Base-by-base conservation (phyloP, 2,888 invertebrate species). In the Pomacea canaliculata region DNA sequence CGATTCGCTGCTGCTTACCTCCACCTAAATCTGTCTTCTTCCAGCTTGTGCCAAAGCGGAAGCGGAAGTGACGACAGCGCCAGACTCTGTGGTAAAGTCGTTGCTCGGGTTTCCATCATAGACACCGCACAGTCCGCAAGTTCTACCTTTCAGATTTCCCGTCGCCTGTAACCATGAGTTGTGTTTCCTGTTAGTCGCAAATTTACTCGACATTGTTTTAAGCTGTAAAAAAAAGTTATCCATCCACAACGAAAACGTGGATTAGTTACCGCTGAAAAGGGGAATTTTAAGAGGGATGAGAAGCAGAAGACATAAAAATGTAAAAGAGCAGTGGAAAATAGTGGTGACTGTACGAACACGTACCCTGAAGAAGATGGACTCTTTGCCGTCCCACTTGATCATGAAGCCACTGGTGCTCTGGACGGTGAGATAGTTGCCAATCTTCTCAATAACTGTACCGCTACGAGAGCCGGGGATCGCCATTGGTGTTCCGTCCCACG, bases 91-190 rank as follows among this genome's bases (percentile, higher is more conserved):
- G 59, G 91, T 89, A 81, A 95, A 92, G 89, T 97, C 96, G 86
- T 96, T 95, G 12, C 91, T 91, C 9, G 92, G 90, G 84, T 94
- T 92, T 0, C 95, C 95, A 89, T 97, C 95, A 83, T 95, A 91
- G 0, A 92, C 92, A 0, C 97, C 97, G 87, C 97, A 97, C 0
- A 97, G 92, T 75, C 97, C 97, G 79, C 94, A 94, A 0, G 96
- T 95, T 84, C 94, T 93, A 85, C 95, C 95, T 95, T 95, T 96
- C 60, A 95, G 79, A 46, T 83, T 83, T 19, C 81, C 83, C 2
- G 84, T 79, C 8, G 87, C 83, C 66, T 87, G 27, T 18, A n/a
- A 60, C n/a, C 16, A 60, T 60, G 18, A 60, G 37, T 37, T 37
- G 16, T 56, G 51, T 56, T 56, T 56, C 51, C 8, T 56, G 10